Evolutionary conservation across 2,797 vertebrate genomes (phyloP).

Genomic region (Yasuhikotakia modesta): DNA sequence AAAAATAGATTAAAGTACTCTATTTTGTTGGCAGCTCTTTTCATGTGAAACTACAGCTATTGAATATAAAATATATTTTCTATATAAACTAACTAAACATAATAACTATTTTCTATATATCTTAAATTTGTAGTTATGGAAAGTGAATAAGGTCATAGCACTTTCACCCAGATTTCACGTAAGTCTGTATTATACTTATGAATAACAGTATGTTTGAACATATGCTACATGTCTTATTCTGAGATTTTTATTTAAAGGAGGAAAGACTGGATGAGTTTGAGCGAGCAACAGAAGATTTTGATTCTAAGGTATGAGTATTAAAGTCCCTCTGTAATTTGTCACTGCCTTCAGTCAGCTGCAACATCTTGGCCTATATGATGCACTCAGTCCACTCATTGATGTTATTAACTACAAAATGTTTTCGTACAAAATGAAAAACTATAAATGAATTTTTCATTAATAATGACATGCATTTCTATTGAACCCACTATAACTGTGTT

Average conservation of each 20-base stretch:
- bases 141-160: slow-evolving; percentile 89
- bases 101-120: not conserved
- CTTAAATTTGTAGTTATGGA: slow-evolving; percentile 83
- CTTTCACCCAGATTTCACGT: slow-evolving; percentile 77
- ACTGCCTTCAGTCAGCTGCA: too few species aligned
- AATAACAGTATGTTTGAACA: not conserved
- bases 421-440: too few species aligned
- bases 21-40: slow-evolving; percentile 1
- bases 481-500: not conserved
- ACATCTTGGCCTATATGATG: not conserved
- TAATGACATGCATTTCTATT: not conserved
- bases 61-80: not conserved
- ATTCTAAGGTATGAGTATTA: slow-evolving; percentile 81
- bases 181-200: slow-evolving; percentile 66
- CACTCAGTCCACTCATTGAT: too few species aligned
- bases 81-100: not conserved
- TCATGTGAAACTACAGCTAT: not conserved
- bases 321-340: too few species aligned
- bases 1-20: slow-evolving; percentile 23
- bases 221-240: not conserved
- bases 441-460: too few species aligned
- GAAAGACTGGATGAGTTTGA: slow-evolving; percentile 86
- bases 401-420: too few species aligned
- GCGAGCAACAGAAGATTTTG: slow-evolving; percentile 86
- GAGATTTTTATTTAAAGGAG: slow-evolving; percentile 71